Evolutionary conservation across 2,888 invertebrate genomes (phyloP), one percentile per base, ranked within the genome.

Genomic region (Halictus ligatus): DNA sequence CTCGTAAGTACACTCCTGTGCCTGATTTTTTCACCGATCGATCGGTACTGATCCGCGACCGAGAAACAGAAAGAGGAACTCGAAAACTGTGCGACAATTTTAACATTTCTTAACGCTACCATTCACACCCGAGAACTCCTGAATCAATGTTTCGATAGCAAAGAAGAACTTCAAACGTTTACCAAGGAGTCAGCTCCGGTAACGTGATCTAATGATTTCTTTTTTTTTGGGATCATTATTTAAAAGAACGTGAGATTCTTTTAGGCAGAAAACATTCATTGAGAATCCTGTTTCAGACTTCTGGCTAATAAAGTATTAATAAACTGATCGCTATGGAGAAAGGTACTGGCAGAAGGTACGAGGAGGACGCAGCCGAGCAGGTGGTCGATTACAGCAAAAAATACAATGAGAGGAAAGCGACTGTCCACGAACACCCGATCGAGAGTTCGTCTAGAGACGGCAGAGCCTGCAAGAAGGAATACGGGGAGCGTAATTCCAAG

Each of bases 361-460:
- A 94, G 46, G 94, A 93, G 21, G 94, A 94, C 67, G 88, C 90
- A 10, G 93, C 92, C n/a, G 96, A 96, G 86, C 96, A 96, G 87
- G 96, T 96, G 0, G 96, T 96, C 2, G 96, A 97, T 93, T 97
- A 96, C 91, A 96, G 96, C 90, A 95, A 96, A 76, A 95, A 96
- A 54, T 97, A 96, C 87, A 94, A 95, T 0, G 95, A 95, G 80
- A 90, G 92, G 4, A 92, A 93, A 83, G 72, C 83, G 0, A n/a
- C 78, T 15, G 15, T 73, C 35, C 82, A 91, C 4, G 83, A 54
- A 50, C 83, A 77, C 13, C 18, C 85, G 12, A 64, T 71, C 12
- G 85, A 89, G 2, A 71, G 25, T 3, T 77, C 82, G 0, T 58
- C 80, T 12, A 81, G 85, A 67, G 54, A 77, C 0, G 86, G 88